phyloP scores from a whole-genome alignment of 1,140 invertebrate genomes.

The Carposina sasakii region DNA sequence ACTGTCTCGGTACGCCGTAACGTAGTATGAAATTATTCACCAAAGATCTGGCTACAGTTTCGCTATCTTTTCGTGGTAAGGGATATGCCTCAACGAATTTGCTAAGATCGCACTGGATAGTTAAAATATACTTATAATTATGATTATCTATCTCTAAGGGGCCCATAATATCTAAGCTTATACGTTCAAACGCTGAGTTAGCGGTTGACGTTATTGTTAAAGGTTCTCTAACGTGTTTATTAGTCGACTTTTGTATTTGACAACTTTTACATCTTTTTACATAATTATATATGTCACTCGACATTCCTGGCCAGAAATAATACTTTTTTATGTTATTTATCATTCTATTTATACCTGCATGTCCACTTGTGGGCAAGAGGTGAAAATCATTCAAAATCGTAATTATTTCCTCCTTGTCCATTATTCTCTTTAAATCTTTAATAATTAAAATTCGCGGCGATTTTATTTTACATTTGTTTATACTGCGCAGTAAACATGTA shows the following conservation, averaged over 20 bases:
- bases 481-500: not conserved
- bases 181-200: constrained; percentile 12
- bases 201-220: constrained; percentile 16
- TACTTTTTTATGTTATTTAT: constrained; percentile 27
- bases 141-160: constrained; percentile 10
- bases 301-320: constrained; percentile 23
- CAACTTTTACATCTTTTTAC: constrained; percentile 1
- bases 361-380: constrained; percentile 27
- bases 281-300: constrained; percentile 15
- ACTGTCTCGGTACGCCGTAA: constrained; percentile 2
- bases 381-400: constrained; percentile 32
- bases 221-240: constrained; percentile 15
- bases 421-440: not conserved
- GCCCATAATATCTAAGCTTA: constrained; percentile 19
- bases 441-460: not conserved
- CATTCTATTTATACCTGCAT: constrained; percentile 27
- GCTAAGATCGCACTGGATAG: constrained; percentile 14
- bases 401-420: constrained; percentile 10
- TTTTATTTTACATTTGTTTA: not conserved
- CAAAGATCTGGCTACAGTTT: constrained; percentile 18
- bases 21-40: constrained; percentile 9
- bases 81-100: constrained; percentile 23
- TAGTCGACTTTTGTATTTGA: constrained; percentile 22
- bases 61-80: constrained; percentile 16
- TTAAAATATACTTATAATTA: not conserved